Base-by-base conservation (phyloP, 1,140 invertebrate species). In the Drosophila pruinosa region DNA sequence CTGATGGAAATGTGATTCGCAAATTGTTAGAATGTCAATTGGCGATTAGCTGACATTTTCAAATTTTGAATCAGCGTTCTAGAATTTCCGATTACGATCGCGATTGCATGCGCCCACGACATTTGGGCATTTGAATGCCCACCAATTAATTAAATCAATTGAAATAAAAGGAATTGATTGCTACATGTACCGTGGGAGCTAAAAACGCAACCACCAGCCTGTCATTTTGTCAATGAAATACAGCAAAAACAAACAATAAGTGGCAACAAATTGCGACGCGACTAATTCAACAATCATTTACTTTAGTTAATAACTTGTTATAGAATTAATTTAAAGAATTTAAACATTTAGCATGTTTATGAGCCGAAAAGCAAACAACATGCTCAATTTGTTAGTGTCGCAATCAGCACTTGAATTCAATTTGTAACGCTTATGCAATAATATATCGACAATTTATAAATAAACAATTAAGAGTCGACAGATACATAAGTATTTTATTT, bases 91-190 rank as follows among this genome's bases (percentile, higher is more conserved):
- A 28, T 48, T 50, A 43, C 52, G 36, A 57, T 48, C 8, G 56
- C 43, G 78, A 28, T 48, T 50, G 52, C 52, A 39, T 62, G 54
- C 8, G 56, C 43, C 78, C 74, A 83, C 63, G 78, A 78, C 61
- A 39, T 68, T 68, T 59, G 45, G 19, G 28, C 36, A 58, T 19
- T 52, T 43, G 31, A 41, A 57, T 50, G 43, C 34, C 62, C 28
- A n/a, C 53, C 53, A 71, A 68, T 74, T 82, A 82, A 82, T 78
- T 82, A 74, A 82, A 78, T 77, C 78, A 63, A 82, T 83, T 82
- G 38, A 83, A 62, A 64, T 65, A 83, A 78, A 61, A 70, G 54
- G 41, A 54, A 65, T 58, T 80, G 64, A 82, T 75, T 78, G 70
- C 54, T 34, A 36, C 45, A 53, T 26, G 24, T 36, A 67, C 70